These are phyloP conservation scores for Agrenia bidenticulata DNA, from an alignment of 2,888 invertebrate genomes.

Conservation along the genomic window DNA sequence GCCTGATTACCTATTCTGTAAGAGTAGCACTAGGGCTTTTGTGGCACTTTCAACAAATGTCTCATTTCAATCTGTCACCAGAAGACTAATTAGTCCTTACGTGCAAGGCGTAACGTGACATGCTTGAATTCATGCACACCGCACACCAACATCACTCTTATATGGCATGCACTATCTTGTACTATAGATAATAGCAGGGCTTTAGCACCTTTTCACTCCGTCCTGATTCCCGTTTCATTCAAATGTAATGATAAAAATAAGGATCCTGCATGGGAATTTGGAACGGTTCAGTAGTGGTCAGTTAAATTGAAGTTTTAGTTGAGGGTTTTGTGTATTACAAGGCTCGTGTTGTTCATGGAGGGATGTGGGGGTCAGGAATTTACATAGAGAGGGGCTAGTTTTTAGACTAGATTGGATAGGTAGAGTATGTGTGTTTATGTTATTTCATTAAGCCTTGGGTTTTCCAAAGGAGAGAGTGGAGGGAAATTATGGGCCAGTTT, in stretches of 20 bases:
- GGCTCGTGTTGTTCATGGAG: too few relatives aligned
- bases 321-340: too few relatives aligned
- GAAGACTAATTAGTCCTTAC: constrained; percentile 51
- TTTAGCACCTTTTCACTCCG: too few relatives aligned
- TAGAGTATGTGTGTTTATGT: constrained; percentile 2
- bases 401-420: too few relatives aligned
- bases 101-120: constrained; percentile 1
- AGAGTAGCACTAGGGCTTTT: constrained; percentile 42
- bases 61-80: constrained; percentile 52
- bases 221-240: too few relatives aligned
- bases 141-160: not conserved
- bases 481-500: constrained; percentile 1
- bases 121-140: not conserved
- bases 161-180: too few relatives aligned
- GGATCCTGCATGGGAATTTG: too few relatives aligned
- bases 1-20: constrained; percentile 52
- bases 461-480: not conserved
- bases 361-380: not conserved
- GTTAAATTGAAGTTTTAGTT: too few relatives aligned
- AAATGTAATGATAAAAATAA: too few relatives aligned
- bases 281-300: too few relatives aligned
- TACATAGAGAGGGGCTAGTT: too few relatives aligned
- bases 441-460: constrained; percentile 4
- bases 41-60: constrained; percentile 19
- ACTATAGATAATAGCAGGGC: too few relatives aligned